Conservation (phyloP, 2,888 invertebrate species). For the Ramazzottius varieornatus region DNA sequence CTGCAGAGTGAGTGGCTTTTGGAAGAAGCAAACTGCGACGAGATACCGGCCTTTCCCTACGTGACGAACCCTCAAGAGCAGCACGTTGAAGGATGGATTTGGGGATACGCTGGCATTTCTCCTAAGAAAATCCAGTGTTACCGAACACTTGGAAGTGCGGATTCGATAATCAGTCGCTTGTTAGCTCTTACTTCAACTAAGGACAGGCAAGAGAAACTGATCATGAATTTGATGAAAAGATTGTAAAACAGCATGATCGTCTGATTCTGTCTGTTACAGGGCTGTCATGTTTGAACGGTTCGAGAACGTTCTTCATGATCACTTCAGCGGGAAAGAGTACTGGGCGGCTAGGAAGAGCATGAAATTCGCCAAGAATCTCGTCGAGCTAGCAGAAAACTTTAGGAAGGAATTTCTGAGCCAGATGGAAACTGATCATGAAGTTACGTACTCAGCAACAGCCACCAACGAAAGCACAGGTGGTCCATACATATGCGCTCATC, state of each 20-base stretch:
- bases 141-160: conserved; percentile 42
- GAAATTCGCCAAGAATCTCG: background rate
- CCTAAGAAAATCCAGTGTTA: conserved; percentile 42
- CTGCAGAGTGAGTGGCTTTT: conserved; percentile 58
- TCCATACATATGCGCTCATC: conserved; percentile 54
- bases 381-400: background rate
- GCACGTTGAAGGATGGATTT: conserved; percentile 32
- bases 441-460: background rate
- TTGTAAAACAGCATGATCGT: background rate
- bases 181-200: conserved; percentile 23
- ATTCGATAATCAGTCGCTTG: conserved; percentile 28
- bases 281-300: conserved; percentile 27
- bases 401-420: background rate
- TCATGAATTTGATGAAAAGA: background rate
- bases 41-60: conserved; percentile 15
- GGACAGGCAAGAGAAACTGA: conserved; percentile 17
- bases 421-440: background rate
- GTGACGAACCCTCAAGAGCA: conserved; percentile 17
- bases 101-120: conserved; percentile 42
- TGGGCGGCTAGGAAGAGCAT: conserved; percentile 40
- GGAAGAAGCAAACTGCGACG: conserved; percentile 32
- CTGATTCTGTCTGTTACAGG: conserved; percentile 5
- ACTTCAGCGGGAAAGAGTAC: conserved; percentile 52
- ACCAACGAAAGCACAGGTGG: too few relatives aligned
- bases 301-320: conserved; percentile 59